phyloP scores from a whole-genome alignment of 2,888 invertebrate genomes.

The Euzophera pinguis region DNA sequence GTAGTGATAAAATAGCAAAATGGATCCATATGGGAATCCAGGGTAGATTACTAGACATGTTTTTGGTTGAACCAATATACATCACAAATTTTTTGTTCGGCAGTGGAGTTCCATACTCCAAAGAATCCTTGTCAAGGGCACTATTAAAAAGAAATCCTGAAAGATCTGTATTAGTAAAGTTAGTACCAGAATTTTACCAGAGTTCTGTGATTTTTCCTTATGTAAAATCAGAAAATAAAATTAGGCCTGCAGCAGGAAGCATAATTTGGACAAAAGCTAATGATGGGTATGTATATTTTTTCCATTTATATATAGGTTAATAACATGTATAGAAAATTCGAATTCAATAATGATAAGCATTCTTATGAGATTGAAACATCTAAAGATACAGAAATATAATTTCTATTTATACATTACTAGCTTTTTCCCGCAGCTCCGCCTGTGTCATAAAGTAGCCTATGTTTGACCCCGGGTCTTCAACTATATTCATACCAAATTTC shows the following conservation, averaged over 20 bases:
- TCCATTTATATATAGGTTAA: too few species aligned
- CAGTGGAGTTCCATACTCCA: constrained; percentile 81
- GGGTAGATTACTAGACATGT: constrained; percentile 86
- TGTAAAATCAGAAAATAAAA: constrained; percentile 33
- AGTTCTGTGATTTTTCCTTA: constrained; percentile 40
- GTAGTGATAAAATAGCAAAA: constrained; percentile 95
- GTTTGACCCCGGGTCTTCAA: too few species aligned
- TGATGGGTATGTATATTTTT: constrained; percentile 40
- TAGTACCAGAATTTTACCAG: constrained; percentile 44
- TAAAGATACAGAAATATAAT: too few species aligned
- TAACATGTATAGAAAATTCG: too few species aligned
- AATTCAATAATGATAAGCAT: too few species aligned
- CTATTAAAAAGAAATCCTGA: constrained; percentile 54
- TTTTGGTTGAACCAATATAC: constrained; percentile 84
- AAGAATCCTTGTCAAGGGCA: constrained; percentile 78
- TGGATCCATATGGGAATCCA: constrained; percentile 94
- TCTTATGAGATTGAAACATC: too few species aligned
- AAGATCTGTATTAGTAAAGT: constrained; percentile 19
- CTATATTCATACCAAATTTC: too few species aligned
- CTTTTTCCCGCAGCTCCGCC: too few species aligned
- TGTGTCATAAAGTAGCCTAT: too few species aligned
- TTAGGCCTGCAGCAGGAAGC: constrained; percentile 52
- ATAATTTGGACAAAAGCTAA: constrained; percentile 54
- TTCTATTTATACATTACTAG: too few species aligned
- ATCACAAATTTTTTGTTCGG: constrained; percentile 86